Percentiles rank a stretch among this genome's conserved stretches.
Conservation (phyloP, 2,113 vertebrate species). For the Oncorhynchus masou region DNA sequence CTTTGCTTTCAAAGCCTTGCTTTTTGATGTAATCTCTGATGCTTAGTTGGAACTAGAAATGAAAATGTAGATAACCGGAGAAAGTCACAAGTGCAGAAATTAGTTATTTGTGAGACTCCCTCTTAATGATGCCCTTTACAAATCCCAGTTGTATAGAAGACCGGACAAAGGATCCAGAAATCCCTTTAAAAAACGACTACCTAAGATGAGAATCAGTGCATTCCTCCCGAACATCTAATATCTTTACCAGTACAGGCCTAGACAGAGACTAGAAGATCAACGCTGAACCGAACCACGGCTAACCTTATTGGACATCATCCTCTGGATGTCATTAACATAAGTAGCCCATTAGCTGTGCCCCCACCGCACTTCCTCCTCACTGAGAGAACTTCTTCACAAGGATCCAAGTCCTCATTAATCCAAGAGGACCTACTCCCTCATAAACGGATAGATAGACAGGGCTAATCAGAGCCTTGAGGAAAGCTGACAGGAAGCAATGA, state of each 20-base stretch:
- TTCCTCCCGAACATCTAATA: too few relatives aligned
- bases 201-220: too few relatives aligned
- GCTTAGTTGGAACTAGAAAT: constrained; percentile 32
- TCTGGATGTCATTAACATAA: constrained; percentile 13
- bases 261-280: neutral
- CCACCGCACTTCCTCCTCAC: neutral
- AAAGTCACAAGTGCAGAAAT: neutral
- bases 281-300: neutral
- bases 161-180: too few relatives aligned
- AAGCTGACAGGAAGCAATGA: neutral
- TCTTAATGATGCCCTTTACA: constrained; percentile 45
- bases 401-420: neutral
- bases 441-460: neutral
- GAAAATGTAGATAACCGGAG: neutral
- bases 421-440: too few relatives aligned
- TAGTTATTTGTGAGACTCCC: neutral
- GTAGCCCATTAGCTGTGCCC: neutral
- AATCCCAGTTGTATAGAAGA: too few relatives aligned
- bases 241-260: neutral
- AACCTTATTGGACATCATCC: neutral
- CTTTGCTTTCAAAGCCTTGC: neutral
- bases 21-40: constrained; percentile 6
- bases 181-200: too few relatives aligned
- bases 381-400: neutral
- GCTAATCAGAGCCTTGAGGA: neutral